Evolutionary conservation across 1,140 invertebrate species (phyloP).

Genomic region (Littorina saxatilis): DNA sequence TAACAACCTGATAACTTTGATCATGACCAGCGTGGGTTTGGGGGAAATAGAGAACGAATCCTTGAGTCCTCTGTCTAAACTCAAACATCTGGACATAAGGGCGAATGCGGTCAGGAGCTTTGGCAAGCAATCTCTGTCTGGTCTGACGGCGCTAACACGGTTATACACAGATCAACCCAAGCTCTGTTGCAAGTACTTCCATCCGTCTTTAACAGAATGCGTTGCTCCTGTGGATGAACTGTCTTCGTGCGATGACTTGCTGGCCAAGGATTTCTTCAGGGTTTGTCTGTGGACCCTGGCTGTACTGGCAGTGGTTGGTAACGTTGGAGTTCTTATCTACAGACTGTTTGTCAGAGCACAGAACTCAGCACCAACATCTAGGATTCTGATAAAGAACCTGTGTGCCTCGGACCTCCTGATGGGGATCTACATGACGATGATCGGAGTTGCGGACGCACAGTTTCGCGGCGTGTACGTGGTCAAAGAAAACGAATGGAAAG

Average conservation of each 20-base stretch:
- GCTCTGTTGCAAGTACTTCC: constrained; percentile 49
- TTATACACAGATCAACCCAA: constrained; percentile 43
- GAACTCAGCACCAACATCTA: constrained; percentile 38
- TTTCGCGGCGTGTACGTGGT: constrained; percentile 58
- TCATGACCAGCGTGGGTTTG: constrained; percentile 22
- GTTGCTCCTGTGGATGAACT: constrained; percentile 44
- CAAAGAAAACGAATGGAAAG: constrained; percentile 54
- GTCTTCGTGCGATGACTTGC: constrained; percentile 54
- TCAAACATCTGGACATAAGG: constrained; percentile 35
- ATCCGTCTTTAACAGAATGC: constrained; percentile 38
- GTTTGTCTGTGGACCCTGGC: constrained; percentile 50
- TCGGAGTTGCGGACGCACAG: constrained; percentile 56
- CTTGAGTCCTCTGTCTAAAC: constrained; percentile 10
- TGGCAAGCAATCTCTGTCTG: constrained; percentile 36
- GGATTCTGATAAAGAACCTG: constrained; percentile 56
- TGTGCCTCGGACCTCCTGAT: constrained; percentile 61
- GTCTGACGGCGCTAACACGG: constrained; percentile 33
- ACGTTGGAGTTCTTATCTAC: constrained; percentile 47
- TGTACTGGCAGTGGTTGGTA: constrained; percentile 45
- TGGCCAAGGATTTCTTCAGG: constrained; percentile 40
- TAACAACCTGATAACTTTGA: constrained; percentile 38
- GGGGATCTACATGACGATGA: constrained; percentile 66
- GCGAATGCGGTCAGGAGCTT: constrained; percentile 35
- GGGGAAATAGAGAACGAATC: constrained; percentile 15
- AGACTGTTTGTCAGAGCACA: constrained; percentile 9